Conservation (phyloP, 2,113 vertebrate species). For the Vulpes ferrilata region DNA sequence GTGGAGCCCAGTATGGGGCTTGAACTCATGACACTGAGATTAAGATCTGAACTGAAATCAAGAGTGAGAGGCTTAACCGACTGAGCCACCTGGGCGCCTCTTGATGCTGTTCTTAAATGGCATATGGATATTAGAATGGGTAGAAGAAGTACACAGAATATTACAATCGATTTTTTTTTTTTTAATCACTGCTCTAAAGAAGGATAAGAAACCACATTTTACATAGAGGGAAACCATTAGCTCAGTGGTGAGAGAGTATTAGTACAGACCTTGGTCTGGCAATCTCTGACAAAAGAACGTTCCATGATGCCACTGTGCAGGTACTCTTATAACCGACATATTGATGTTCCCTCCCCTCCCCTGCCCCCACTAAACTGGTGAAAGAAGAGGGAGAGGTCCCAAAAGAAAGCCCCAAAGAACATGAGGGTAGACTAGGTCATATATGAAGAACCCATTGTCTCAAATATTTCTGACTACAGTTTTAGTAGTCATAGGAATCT, state of each 20-base stretch:
- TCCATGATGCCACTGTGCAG: not conserved
- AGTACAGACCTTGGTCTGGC: not conserved
- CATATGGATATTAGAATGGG: not conserved
- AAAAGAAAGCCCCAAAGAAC: conserved; percentile 3
- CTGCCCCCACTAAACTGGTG: not conserved
- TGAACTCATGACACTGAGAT: not conserved
- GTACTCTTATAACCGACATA: not conserved
- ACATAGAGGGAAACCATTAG: not conserved
- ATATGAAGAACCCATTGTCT: not conserved
- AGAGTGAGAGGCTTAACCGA: not conserved
- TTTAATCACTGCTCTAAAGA: not conserved
- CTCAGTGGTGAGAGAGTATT: not conserved
- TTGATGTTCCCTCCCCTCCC: not conserved
- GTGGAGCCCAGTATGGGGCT: not conserved
- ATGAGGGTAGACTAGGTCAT: not conserved
- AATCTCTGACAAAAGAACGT: not conserved
- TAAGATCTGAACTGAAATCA: not conserved
- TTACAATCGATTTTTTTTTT: not conserved
- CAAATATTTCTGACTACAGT: conserved; percentile 28
- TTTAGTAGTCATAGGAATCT: not conserved
- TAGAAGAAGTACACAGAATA: conserved; percentile 12
- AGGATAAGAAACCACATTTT: conserved; percentile 6
- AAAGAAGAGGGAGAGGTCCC: not conserved
- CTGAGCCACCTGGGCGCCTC: not conserved
- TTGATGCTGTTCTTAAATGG: not conserved